Evolutionary conservation across 2,113 vertebrate species (phyloP).

Genomic region (Chloebia gouldiae): DNA sequence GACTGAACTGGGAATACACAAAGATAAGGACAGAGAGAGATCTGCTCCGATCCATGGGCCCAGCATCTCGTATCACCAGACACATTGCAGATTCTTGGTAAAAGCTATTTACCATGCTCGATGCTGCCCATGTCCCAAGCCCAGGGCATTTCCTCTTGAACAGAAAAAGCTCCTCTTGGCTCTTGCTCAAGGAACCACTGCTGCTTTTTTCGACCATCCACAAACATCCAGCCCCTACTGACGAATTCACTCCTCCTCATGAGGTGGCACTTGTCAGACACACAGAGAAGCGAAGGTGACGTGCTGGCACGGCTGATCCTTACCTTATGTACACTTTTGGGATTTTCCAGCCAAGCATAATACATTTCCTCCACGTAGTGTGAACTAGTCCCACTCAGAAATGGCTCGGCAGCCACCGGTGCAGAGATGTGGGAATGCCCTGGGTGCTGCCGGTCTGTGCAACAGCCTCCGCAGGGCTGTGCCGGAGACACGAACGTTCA

Average conservation of each 20-base stretch:
- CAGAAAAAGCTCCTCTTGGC: not conserved
- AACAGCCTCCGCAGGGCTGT: not conserved
- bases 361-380: conserved; percentile 99
- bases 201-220: not conserved
- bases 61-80: fast-evolving
- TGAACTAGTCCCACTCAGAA: conserved; percentile 90
- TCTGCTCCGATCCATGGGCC: fast-evolving
- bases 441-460: conserved; percentile 41
- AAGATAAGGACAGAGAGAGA: not conserved
- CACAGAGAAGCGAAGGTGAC: not conserved
- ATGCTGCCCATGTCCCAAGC: not conserved
- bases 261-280: conserved; percentile 31
- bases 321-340: conserved; percentile 96
- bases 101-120: not conserved
- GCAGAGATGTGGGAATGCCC: conserved; percentile 80
- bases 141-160: not conserved
- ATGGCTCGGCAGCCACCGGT: conserved; percentile 85
- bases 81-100: too few relatives aligned
- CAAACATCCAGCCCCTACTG: not conserved
- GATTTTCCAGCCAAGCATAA: conserved; percentile 92
- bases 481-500: not conserved
- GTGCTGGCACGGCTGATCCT: conserved; percentile 53
- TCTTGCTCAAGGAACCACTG: not conserved
- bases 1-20: too few relatives aligned
- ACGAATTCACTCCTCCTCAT: not conserved